Percentiles rank a stretch among this genome's conserved stretches.
Evolutionary conservation across 92 coral and sea anemone species (phyloP).

Genomic region (Zoanthus sansibaricus): DNA sequence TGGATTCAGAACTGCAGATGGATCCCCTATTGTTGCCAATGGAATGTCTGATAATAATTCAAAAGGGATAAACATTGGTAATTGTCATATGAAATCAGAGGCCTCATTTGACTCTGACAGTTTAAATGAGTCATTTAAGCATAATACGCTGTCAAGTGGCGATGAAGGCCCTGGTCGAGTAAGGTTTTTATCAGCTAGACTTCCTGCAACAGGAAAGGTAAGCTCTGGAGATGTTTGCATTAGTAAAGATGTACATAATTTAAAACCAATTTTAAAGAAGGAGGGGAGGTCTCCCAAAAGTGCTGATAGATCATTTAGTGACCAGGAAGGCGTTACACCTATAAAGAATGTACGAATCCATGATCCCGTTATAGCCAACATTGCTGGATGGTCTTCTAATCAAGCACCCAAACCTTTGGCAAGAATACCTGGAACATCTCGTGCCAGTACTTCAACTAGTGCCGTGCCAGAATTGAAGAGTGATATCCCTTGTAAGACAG

Average conservation of each 20-base stretch:
- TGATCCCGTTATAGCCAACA: slow-evolving; percentile 15
- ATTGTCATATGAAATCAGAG: slow-evolving; percentile 19
- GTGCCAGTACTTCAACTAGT: background rate
- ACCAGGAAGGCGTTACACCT: slow-evolving; percentile 44
- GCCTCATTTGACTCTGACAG: background rate
- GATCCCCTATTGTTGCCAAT: background rate
- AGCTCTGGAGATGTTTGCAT: slow-evolving; percentile 23
- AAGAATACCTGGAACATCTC: slow-evolving; percentile 29
- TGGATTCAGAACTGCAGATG: background rate
- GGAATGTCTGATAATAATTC: background rate
- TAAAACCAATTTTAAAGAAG: slow-evolving; percentile 86
- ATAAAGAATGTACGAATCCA: slow-evolving; percentile 35
- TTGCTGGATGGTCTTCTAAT: background rate
- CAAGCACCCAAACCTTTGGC: background rate
- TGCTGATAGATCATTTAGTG: slow-evolving; percentile 71
- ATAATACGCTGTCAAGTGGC: slow-evolving; percentile 56
- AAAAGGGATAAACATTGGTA: background rate
- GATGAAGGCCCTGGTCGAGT: slow-evolving; percentile 84
- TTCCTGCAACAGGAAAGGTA: slow-evolving; percentile 91
- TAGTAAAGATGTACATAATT: slow-evolving; percentile 45
- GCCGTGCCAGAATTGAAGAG: background rate
- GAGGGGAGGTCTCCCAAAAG: slow-evolving; percentile 43
- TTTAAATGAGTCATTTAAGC: slow-evolving; percentile 18
- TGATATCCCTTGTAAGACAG: background rate
- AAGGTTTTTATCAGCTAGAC: slow-evolving; percentile 87